Percentiles rank a stretch among this genome's conserved stretches.
Evolutionary conservation across 2,797 vertebrate genomes (phyloP).

Genomic region (Coregonus suidteri): DNA sequence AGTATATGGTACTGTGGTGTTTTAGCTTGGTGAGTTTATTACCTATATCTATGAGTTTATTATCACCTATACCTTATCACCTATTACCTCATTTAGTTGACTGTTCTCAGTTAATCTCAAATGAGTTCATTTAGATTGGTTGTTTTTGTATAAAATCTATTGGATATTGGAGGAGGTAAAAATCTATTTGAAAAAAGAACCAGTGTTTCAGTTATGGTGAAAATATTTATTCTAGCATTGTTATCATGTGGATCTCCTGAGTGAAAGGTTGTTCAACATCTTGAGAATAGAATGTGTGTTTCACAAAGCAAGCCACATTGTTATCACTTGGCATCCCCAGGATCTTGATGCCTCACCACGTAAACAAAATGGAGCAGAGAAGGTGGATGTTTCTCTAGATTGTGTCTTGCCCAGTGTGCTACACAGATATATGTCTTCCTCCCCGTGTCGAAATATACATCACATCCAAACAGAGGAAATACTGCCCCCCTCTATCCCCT

Average conservation of each 20-base stretch:
- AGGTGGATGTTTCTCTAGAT: constrained; percentile 68
- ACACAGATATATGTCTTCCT: constrained; percentile 64
- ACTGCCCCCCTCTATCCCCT: constrained; percentile 36
- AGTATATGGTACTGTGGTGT: not conserved
- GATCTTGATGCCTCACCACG: constrained; percentile 50
- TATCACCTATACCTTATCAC: not conserved
- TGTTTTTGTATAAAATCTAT: no score
- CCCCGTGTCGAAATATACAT: constrained; percentile 71
- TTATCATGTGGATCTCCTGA: constrained; percentile 23
- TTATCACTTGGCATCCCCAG: constrained; percentile 43
- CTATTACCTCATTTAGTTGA: not conserved
- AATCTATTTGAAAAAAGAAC: constrained; percentile 17
- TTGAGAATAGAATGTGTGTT: constrained; percentile 43
- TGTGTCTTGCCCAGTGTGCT: constrained; percentile 54
- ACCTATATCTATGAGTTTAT: not conserved
- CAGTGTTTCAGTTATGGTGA: constrained; percentile 24
- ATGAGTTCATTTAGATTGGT: not conserved
- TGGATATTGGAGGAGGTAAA: not conserved
- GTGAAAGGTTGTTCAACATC: constrained; percentile 53
- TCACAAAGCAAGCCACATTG: constrained; percentile 35
- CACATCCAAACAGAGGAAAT: constrained; percentile 77
- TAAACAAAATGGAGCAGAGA: constrained; percentile 50
- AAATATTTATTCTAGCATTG: constrained; percentile 45
- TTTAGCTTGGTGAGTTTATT: not conserved
- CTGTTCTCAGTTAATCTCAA: not conserved